Conservation (phyloP, 2,888 invertebrate species). For the Glyphotaelius pellucidus region DNA sequence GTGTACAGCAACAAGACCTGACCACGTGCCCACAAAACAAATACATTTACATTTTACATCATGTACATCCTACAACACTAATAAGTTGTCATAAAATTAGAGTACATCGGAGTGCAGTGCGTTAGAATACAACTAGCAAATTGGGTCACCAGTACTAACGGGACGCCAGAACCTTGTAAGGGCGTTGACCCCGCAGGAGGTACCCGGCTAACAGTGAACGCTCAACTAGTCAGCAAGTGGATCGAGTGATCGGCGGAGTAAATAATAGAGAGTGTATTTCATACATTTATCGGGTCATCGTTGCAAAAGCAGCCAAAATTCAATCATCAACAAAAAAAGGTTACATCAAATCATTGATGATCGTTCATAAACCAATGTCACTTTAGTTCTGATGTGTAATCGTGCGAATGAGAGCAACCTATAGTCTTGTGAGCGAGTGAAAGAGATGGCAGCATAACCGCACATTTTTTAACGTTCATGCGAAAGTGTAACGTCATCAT, state of each 20-base stretch:
- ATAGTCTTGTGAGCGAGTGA: neutral
- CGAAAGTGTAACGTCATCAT: neutral
- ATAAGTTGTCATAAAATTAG: neutral
- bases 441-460: neutral
- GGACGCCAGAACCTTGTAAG: slow-evolving; percentile 22
- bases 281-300: neutral
- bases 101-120: neutral
- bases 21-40: neutral
- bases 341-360: neutral
- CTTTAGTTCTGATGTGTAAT: neutral
- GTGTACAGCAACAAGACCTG: neutral
- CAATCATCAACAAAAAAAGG: neutral
- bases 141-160: slow-evolving; percentile 9
- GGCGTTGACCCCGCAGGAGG: slow-evolving; percentile 10
- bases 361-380: neutral
- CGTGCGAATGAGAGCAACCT: neutral
- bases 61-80: neutral
- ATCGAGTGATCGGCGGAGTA: neutral
- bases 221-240: neutral
- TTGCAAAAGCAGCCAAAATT: neutral
- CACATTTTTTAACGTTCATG: too few species aligned
- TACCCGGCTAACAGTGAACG: neutral
- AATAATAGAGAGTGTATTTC: neutral
- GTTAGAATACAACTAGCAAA: neutral
- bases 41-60: neutral